A percentile compares a stretch with the other conserved stretches of the same genome.
Evolutionary conservation across 2,797 vertebrate species (phyloP).

Genomic region (Petrocephalus sullivani): DNA sequence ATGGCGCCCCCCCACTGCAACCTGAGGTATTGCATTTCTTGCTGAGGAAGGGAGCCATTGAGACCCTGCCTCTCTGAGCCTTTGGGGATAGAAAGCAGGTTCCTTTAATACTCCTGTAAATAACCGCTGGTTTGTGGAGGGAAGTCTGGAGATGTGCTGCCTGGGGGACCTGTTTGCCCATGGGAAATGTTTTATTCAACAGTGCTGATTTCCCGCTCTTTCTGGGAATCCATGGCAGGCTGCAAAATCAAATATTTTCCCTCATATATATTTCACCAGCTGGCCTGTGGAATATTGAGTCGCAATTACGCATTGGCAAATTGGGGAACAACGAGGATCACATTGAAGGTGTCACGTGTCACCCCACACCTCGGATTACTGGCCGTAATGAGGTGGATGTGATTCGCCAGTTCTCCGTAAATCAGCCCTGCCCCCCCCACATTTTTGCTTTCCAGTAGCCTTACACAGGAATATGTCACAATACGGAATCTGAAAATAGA

Average conservation of each 20-base stretch:
- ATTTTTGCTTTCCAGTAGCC: background rate
- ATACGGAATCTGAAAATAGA: background rate
- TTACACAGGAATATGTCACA: background rate
- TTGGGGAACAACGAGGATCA: background rate
- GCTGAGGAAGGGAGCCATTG: background rate
- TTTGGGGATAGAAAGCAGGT: background rate
- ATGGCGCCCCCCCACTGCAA: background rate
- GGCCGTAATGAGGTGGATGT: background rate
- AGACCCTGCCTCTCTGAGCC: background rate
- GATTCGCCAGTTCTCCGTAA: background rate
- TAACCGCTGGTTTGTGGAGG: background rate
- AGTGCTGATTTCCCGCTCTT: background rate
- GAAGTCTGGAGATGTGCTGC: background rate
- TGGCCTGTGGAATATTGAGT: background rate
- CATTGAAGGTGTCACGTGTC: background rate
- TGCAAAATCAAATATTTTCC: slow-evolving; percentile 11
- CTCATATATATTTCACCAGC: background rate
- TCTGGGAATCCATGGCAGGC: background rate
- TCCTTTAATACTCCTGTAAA: slow-evolving; percentile 1
- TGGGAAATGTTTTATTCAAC: slow-evolving; percentile 19
- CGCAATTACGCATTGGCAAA: background rate
- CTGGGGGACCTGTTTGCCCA: background rate
- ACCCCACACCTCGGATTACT: background rate
- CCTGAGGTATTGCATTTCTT: background rate
- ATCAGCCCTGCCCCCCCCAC: background rate